Conservation (phyloP, 2,113 vertebrate genomes). For the Junco hyemalis region DNA sequence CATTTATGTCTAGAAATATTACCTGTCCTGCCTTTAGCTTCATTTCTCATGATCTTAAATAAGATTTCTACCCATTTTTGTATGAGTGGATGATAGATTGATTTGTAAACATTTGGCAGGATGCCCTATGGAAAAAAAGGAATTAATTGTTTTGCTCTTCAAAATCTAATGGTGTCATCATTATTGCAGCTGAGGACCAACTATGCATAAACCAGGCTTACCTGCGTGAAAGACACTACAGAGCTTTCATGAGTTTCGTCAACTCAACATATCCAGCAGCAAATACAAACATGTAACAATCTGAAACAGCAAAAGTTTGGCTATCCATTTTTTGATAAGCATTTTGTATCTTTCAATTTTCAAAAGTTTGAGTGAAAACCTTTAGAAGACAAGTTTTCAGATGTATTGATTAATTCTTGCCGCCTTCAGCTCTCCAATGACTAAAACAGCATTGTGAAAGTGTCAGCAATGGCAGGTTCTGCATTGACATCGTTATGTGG, state of each 20-base stretch:
- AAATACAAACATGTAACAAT: neutral
- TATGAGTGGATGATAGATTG: fast-evolving
- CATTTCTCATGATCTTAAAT: neutral
- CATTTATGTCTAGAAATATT: neutral
- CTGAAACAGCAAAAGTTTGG: neutral
- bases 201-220: neutral
- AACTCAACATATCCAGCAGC: neutral
- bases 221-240: neutral
- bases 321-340: neutral
- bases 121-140: neutral
- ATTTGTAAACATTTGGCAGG: neutral
- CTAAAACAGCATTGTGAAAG: neutral
- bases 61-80: neutral
- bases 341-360: neutral
- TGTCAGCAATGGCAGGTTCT: neutral
- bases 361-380: neutral
- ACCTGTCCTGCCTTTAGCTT: neutral
- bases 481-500: neutral
- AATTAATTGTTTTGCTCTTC: neutral
- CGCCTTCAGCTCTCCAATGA: neutral
- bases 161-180: neutral
- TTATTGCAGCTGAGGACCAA: neutral
- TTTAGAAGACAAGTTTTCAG: neutral
- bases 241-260: neutral
- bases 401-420: neutral